Evolutionary conservation across 2,888 invertebrate genomes (phyloP), one percentile per base, ranked within the genome.

Genomic region (Willowsia nigromaculata): DNA sequence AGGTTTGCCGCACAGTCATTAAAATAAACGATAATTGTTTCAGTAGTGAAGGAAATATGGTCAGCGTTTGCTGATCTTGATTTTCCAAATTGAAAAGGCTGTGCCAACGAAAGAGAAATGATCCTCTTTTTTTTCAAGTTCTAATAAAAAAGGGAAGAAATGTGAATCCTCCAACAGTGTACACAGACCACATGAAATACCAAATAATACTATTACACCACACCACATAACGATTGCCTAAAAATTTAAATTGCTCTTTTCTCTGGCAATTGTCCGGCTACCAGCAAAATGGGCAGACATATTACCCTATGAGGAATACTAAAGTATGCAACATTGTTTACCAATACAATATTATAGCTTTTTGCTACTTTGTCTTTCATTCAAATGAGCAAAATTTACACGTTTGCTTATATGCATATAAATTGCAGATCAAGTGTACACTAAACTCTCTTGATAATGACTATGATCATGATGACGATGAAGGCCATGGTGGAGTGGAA

Each of bases 1-100:
- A 87, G 87, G 81, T 87, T 87, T 87, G 87, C 87, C 87, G 87
- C 87, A 82, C 3, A 47, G 82, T 87, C 87, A 87, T 87, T 87
- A 87, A 87, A 87, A 87, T 87, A 87, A 87, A 87, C 87, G 87
- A 87, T 87, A 87, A 87, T 87, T 87, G 87, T 50, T 87, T 87
- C 87, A 82, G 82, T 82, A 82, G 87, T 87, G 82, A 87, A 87
- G 47, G 81, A 87, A 87, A 82, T 87, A 87, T 87, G 87, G 74
- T 11, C 81, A 87, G 87, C 87, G 87, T 87, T 87, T 82, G 87
- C 87, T 87, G 87, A 87, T 87, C 87, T 87, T 87, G 87, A 87
- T 87, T 87, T 40, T 27, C 47, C 40, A 87, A 87, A 87, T 87
- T 87, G 87, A 87, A 87, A 86, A 82, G 87, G 80, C 56, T 9